Conservation (phyloP, 2,113 vertebrate genomes). For the Gambusia affinis region DNA sequence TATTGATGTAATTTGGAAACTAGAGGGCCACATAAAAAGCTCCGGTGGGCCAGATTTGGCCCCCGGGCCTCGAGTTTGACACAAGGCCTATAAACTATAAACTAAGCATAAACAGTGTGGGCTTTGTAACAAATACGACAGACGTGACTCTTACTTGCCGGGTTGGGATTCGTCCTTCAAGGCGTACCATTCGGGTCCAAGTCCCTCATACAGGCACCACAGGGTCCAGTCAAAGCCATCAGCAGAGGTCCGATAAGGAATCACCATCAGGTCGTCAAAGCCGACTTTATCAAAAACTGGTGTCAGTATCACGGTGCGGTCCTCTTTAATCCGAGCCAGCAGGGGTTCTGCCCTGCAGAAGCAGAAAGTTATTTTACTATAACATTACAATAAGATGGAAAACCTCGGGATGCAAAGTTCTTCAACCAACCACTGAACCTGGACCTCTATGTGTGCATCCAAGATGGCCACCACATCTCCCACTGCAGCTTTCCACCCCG, state of each 20-base stretch:
- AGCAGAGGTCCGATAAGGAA: neutral
- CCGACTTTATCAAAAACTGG: slow-evolving; percentile 77
- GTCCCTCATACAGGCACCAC: slow-evolving; percentile 77
- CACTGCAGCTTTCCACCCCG: slow-evolving; percentile 71
- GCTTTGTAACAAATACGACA: no score
- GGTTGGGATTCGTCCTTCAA: slow-evolving; percentile 65
- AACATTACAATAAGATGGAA: neutral
- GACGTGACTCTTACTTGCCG: slow-evolving; percentile 67
- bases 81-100: no score
- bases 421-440: slow-evolving; percentile 69
- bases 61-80: no score
- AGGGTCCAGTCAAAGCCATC: slow-evolving; percentile 77
- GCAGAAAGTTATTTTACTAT: neutral
- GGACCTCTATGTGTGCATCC: slow-evolving; percentile 85
- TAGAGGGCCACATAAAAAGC: no score
- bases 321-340: slow-evolving; percentile 75
- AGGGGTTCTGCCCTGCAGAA: slow-evolving; percentile 76
- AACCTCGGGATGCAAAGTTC: no score
- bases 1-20: no score
- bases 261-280: slow-evolving; percentile 65
- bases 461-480: slow-evolving; percentile 84
- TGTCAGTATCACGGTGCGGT: slow-evolving; percentile 73
- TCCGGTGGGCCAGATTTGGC: no score
- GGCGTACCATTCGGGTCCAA: slow-evolving; percentile 76
- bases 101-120: no score